phyloP scores from a whole-genome alignment of 2,113 vertebrate genomes.

The Ictidomys tridecemlineatus region DNA sequence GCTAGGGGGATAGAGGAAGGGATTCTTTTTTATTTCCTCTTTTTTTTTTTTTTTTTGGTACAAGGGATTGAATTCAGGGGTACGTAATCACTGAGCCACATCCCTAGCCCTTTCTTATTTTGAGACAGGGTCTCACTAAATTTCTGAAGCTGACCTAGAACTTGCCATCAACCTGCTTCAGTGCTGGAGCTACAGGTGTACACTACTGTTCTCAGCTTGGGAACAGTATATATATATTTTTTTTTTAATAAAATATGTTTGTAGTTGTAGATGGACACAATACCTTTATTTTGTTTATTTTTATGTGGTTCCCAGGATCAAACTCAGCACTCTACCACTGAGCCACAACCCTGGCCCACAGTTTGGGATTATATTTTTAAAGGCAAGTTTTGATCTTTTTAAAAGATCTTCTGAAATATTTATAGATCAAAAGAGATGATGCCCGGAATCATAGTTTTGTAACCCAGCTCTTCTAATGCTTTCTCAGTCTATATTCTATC shows the following conservation, averaged over 20 bases:
- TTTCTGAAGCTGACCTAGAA: not conserved
- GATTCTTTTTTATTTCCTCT: not conserved
- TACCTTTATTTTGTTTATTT: no score
- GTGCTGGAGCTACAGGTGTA: not conserved
- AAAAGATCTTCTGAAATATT: not conserved
- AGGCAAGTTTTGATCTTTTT: not conserved
- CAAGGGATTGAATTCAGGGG: not conserved
- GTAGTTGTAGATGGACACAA: no score
- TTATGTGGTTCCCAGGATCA: no score
- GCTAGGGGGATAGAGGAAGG: not conserved
- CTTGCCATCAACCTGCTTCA: not conserved
- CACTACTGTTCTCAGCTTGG: no score
- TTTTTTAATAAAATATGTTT: no score
- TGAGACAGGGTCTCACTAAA: not conserved
- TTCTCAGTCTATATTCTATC: not conserved
- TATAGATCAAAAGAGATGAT: not conserved
- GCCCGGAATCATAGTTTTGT: not conserved
- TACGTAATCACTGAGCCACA: not conserved
- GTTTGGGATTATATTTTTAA: not conserved
- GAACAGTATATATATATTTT: no score
- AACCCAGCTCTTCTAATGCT: not conserved
- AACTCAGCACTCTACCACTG: no score
- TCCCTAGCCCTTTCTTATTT: not conserved
- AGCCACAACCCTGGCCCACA: no score
- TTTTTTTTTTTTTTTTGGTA: not conserved